Percentiles rank a stretch among this genome's conserved stretches.
phyloP scores from a whole-genome alignment of 1,140 invertebrate species.

The Melanaphis sacchari region DNA sequence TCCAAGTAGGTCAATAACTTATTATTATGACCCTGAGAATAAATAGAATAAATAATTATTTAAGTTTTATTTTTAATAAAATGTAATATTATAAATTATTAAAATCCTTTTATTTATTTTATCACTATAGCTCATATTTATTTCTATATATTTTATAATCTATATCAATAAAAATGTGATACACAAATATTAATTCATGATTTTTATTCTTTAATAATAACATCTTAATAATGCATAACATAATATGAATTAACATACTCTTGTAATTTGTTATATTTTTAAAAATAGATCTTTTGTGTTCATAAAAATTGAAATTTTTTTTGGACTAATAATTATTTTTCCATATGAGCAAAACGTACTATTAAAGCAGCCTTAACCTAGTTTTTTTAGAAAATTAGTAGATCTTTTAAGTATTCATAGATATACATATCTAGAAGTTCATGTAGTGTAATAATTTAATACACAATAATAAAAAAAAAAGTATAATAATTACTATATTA shows the following conservation, averaged over 20 bases:
- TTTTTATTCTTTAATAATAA: neutral
- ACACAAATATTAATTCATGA: neutral
- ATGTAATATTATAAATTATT: neutral
- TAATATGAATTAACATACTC: too few relatives aligned
- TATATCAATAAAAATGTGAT: neutral
- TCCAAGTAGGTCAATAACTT: constrained; percentile 35
- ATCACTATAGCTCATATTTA: neutral
- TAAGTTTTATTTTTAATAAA: neutral
- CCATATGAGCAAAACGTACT: neutral
- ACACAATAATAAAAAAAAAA: too few relatives aligned
- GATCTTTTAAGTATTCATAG: neutral
- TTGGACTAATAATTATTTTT: neutral
- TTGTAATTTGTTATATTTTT: neutral
- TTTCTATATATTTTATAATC: neutral
- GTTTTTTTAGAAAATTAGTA: neutral
- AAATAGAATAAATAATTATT: neutral
- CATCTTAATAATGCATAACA: neutral
- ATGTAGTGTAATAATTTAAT: too few relatives aligned
- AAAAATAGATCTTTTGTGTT: neutral
- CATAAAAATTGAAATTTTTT: neutral
- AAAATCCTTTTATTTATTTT: neutral
- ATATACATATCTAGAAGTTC: neutral
- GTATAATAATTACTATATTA: neutral
- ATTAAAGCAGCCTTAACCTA: neutral
- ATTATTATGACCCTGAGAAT: neutral